Evolutionary conservation across 2,888 invertebrate genomes (phyloP).

Genomic region (Caenorhabditis sp.): DNA sequence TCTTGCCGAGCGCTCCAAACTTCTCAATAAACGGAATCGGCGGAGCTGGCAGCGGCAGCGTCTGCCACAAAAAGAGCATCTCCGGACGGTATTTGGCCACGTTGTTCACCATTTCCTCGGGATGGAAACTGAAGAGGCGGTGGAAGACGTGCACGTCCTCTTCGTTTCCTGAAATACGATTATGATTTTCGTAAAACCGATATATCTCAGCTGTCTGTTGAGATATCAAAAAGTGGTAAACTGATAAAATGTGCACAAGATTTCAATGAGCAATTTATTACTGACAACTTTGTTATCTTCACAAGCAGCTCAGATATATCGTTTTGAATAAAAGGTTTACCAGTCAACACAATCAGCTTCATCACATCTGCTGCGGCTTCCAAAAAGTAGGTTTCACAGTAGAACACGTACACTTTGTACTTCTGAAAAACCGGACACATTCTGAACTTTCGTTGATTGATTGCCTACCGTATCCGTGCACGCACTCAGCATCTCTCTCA

Average conservation of each 20-base stretch:
- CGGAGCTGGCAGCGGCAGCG: background rate
- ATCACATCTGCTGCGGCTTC: background rate
- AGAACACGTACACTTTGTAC: background rate
- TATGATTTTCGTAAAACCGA: too few species aligned
- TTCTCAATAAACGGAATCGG: background rate
- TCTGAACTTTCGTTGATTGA: background rate
- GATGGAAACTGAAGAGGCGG: background rate
- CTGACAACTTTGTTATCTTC: background rate
- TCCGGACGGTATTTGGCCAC: slow-evolving; percentile 2
- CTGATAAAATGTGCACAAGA: too few species aligned
- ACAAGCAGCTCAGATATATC: too few species aligned
- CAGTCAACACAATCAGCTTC: background rate
- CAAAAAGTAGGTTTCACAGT: background rate
- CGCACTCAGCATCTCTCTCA: background rate
- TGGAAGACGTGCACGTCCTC: background rate
- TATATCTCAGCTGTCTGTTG: too few species aligned
- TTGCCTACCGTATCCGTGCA: background rate
- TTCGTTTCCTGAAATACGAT: background rate
- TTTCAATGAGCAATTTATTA: too few species aligned
- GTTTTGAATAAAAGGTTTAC: too few species aligned
- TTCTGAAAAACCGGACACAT: background rate
- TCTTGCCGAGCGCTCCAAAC: too few species aligned
- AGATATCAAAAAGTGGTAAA: too few species aligned
- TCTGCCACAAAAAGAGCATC: background rate
- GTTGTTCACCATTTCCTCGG: background rate